Evolutionary conservation across 2,888 invertebrate genomes (phyloP), one percentile per base, ranked within the genome.

Genomic region (Linyphia triangularis): DNA sequence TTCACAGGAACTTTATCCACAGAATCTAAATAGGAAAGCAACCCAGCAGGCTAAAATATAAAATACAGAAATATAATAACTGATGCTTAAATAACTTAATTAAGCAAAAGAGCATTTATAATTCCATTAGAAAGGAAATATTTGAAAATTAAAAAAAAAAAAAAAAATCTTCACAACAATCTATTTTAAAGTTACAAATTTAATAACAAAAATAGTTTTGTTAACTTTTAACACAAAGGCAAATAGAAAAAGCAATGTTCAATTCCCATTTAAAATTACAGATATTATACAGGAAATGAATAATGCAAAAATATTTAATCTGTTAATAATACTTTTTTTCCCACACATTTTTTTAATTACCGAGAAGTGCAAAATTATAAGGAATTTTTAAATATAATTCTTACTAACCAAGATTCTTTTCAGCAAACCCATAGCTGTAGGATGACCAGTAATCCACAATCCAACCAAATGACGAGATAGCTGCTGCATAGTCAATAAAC

Each of bases 361-460:
- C n/a, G n/a, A n/a, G n/a, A n/a, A n/a, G n/a, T n/a, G n/a, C n/a
- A n/a, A n/a, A n/a, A n/a, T 63, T 26, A 10, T 5, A 7, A 5
- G 16, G 9, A 63, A 63, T 63, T 63, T 5, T 63, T 0, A 10
- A 63, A 63, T 10, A 2, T 26, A 2, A 26, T 16, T 19, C 10
- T 40, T 24, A 92, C 93, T 94, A 93, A 98, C 98, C 95, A 99
- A 95, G 91, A 98, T 96, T 92, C 98, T 94, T 90, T 95, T 95
- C 40, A 99, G 94, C 67, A 99, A 94, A 28, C 96, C 96, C 94
- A 96, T 96, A 2, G 98, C 98, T 16, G 96, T 96, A 33, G 96
- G 96, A 93, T 99, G 98, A 78, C 97, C 98, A 0, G 97, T 97
- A 10, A 98, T 95, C 99, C 99, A 99, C 43, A 99, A 94, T 2